phyloP scores from a whole-genome alignment of 2,113 vertebrate genomes.

The Pseudopipra pipra region DNA sequence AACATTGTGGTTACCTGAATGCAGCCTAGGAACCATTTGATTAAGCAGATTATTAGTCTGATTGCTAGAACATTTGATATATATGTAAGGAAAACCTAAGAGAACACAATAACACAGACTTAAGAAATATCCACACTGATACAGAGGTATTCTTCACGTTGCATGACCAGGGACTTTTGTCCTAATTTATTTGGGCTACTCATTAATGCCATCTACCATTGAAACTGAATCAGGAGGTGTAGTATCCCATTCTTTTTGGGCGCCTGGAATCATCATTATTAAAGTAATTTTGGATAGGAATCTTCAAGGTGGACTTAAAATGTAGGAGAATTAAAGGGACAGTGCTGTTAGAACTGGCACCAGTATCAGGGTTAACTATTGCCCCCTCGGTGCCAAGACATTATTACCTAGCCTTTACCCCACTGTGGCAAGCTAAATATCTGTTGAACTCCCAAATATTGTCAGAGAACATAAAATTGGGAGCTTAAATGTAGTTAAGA shows the following conservation, averaged over 20 bases:
- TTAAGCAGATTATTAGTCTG: background rate
- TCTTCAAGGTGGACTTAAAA: background rate
- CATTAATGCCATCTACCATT: background rate
- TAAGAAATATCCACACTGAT: background rate
- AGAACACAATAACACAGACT: background rate
- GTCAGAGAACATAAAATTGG: background rate
- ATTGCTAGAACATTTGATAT: background rate
- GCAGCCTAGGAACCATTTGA: background rate
- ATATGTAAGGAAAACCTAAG: background rate
- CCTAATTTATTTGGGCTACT: background rate
- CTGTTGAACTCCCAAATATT: background rate
- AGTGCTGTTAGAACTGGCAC: background rate
- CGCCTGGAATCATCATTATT: background rate
- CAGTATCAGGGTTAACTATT: background rate
- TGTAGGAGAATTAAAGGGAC: background rate
- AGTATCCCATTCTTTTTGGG: background rate
- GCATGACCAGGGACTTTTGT: background rate
- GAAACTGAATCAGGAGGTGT: background rate
- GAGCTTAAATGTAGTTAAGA: constrained; percentile 4
- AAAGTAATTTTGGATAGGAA: background rate
- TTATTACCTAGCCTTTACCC: background rate
- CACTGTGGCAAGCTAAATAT: background rate
- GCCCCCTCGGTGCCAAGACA: background rate
- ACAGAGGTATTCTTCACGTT: background rate
- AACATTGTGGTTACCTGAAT: background rate